These are phyloP conservation scores for Cyprinodon tularosa DNA, from an alignment of 2,113 vertebrate genomes.

Conservation along the genomic window DNA sequence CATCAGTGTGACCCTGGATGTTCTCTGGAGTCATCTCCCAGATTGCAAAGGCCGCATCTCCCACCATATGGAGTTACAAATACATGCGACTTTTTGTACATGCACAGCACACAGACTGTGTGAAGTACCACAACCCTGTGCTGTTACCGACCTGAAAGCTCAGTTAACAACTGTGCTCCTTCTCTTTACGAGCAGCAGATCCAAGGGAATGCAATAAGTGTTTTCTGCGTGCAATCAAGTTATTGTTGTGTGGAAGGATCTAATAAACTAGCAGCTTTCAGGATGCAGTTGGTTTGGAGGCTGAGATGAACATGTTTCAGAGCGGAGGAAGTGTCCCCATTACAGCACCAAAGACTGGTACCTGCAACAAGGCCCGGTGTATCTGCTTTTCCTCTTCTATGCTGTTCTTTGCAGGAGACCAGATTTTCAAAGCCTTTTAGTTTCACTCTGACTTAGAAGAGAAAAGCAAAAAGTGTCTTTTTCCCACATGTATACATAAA, in stretches of 20 bases:
- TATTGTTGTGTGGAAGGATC: slow-evolving; percentile 43
- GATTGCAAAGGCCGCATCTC: slow-evolving; percentile 18
- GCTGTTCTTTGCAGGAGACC: slow-evolving; percentile 53
- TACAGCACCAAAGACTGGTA: slow-evolving; percentile 70
- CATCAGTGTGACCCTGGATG: slow-evolving; percentile 25
- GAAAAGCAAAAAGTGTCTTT: slow-evolving; percentile 35
- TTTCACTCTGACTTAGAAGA: slow-evolving; percentile 59
- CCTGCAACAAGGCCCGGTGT: slow-evolving; percentile 49
- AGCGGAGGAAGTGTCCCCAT: slow-evolving; percentile 62
- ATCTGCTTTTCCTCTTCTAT: slow-evolving; percentile 18
- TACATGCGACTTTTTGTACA: slow-evolving; percentile 8
- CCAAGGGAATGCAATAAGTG: slow-evolving; percentile 22
- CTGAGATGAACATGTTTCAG: slow-evolving; percentile 60
- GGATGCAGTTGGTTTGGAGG: slow-evolving; percentile 59
- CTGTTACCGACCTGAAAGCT: slow-evolving; percentile 29
- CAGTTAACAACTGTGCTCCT: slow-evolving; percentile 34
- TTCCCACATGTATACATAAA: slow-evolving; percentile 46
- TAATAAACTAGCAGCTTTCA: slow-evolving; percentile 49
- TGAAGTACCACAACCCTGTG: slow-evolving; percentile 23
- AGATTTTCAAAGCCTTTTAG: slow-evolving; percentile 63
- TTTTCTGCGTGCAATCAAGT: slow-evolving; percentile 38
- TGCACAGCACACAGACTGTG: slow-evolving; percentile 2
- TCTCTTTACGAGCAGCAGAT: slow-evolving; percentile 22
- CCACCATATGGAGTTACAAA: slow-evolving; percentile 22
- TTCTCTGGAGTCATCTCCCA: slow-evolving; percentile 47